These are phyloP conservation scores for Meteorus cinctellus DNA, from an alignment of 2,888 invertebrate genomes.

Conservation along the genomic window DNA sequence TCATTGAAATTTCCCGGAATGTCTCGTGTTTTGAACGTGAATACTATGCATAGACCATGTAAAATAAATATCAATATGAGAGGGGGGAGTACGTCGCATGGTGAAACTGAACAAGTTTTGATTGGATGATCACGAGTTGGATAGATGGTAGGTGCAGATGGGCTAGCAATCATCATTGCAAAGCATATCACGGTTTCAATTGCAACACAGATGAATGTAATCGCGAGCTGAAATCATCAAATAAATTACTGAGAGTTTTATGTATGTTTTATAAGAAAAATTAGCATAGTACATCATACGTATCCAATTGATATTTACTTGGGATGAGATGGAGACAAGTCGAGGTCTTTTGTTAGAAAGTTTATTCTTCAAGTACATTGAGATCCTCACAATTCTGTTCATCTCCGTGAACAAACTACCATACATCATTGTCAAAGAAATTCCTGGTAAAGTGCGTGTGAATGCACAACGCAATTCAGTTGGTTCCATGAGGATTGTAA, in stretches of 20 bases:
- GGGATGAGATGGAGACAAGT: constrained; percentile 78
- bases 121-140: constrained; percentile 75
- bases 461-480: constrained; percentile 76
- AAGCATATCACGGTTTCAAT: constrained; percentile 81
- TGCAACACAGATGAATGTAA: constrained; percentile 79
- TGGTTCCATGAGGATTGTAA: constrained; percentile 80
- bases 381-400: constrained; percentile 83
- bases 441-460: constrained; percentile 77
- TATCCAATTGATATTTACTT: constrained; percentile 66
- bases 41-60: constrained; percentile 83
- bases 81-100: constrained; percentile 75
- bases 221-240: constrained; percentile 75
- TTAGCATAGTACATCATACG: too few relatives aligned
- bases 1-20: constrained; percentile 90
- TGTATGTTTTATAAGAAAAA: neutral
- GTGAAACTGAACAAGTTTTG: constrained; percentile 79
- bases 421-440: constrained; percentile 84
- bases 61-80: constrained; percentile 82
- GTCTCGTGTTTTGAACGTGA: constrained; percentile 85
- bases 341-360: constrained; percentile 81
- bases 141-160: constrained; percentile 77
- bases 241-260: neutral
- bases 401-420: constrained; percentile 85
- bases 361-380: constrained; percentile 82
- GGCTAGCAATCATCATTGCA: constrained; percentile 78